Evolutionary conservation across 2,888 invertebrate species (phyloP).

Genomic region (Drosophila paramelanica): DNA sequence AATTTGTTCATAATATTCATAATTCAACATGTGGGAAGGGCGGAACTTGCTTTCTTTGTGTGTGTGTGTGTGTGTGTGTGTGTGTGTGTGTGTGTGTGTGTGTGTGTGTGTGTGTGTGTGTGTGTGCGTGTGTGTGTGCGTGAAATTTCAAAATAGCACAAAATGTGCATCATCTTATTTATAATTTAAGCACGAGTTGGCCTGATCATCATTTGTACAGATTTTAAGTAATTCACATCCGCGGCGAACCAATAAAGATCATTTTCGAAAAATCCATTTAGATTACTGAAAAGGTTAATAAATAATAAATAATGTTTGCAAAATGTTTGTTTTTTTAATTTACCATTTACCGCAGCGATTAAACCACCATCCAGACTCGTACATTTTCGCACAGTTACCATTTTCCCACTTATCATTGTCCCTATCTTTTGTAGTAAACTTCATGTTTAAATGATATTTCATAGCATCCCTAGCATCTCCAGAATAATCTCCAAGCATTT

Average conservation of each 20-base stretch:
- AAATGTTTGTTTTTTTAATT: background rate
- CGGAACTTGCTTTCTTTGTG: constrained; percentile 46
- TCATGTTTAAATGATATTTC: constrained; percentile 88
- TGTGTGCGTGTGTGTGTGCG: no score
- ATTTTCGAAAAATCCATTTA: no score
- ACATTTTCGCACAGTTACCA: constrained; percentile 86
- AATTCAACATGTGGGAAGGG: constrained; percentile 64
- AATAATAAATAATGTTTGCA: background rate
- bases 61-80: constrained; percentile 6
- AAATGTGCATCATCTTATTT: no score
- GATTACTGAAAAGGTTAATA: background rate
- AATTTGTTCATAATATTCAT: constrained; percentile 78
- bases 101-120: no score
- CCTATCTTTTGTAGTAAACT: constrained; percentile 88
- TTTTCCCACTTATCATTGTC: constrained; percentile 87
- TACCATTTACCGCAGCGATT: constrained; percentile 85
- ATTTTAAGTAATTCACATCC: no score
- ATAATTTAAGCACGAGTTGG: no score
- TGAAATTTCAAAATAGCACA: no score
- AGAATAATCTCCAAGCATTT: constrained; percentile 83
- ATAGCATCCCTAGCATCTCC: constrained; percentile 89
- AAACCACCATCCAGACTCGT: constrained; percentile 90
- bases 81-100: background rate
- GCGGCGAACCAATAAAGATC: no score
- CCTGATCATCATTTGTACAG: no score